Evolutionary conservation across 2,888 invertebrate species (phyloP).

Genomic region (Odontothrips loti): DNA sequence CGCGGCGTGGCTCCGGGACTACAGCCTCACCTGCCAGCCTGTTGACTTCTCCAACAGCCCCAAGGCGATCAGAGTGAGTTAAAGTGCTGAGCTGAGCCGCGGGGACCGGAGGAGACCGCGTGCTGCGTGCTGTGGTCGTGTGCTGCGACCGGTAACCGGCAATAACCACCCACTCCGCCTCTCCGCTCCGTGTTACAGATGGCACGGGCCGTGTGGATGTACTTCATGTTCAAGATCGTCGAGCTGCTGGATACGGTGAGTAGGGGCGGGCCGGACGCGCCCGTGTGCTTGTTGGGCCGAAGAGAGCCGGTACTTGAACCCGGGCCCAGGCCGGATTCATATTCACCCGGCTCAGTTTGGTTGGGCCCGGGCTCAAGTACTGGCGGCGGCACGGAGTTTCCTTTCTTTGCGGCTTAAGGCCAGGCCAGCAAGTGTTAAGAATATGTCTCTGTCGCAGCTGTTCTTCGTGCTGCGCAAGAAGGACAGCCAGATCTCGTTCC

Average conservation of each 20-base stretch:
- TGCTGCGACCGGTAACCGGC: neutral
- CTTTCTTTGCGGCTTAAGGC: neutral
- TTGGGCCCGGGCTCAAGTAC: slow-evolving; percentile 38
- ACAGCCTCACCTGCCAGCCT: slow-evolving; percentile 34
- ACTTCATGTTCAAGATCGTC: slow-evolving; percentile 51
- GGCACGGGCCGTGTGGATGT: slow-evolving; percentile 40
- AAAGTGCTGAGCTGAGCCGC: too few species aligned
- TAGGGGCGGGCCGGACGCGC: neutral
- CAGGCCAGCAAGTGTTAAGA: too few species aligned
- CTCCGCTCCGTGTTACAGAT: slow-evolving; percentile 33
- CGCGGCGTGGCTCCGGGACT: slow-evolving; percentile 43
- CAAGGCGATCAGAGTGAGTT: slow-evolving; percentile 49
- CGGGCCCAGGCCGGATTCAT: too few species aligned
- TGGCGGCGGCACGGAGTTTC: slow-evolving; percentile 32
- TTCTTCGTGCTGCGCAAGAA: slow-evolving; percentile 33
- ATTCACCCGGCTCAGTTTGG: too few species aligned
- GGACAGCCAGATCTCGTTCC: slow-evolving; percentile 37
- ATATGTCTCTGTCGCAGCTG: neutral
- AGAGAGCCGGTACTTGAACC: too few species aligned
- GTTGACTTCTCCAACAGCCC: slow-evolving; percentile 36
- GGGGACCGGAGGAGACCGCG: too few species aligned
- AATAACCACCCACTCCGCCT: too few species aligned
- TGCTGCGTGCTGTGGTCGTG: neutral
- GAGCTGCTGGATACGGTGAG: slow-evolving; percentile 54
- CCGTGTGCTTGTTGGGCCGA: too few species aligned